Evolutionary conservation across 2,797 vertebrate genomes (phyloP).

Genomic region (Manis pentadactyla): DNA sequence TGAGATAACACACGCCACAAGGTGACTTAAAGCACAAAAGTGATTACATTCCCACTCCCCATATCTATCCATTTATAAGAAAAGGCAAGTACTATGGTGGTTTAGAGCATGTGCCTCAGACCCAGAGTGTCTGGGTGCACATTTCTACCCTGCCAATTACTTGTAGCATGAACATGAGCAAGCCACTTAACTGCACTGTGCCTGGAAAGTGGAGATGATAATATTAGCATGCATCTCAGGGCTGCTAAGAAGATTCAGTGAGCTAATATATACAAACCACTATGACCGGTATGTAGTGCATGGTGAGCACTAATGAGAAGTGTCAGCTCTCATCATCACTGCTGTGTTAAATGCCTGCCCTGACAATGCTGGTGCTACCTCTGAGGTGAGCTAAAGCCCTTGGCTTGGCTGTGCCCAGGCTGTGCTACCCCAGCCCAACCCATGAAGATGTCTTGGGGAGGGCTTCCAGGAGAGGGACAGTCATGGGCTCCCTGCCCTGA

Average conservation of each 20-base stretch:
- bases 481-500: neutral
- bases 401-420: neutral
- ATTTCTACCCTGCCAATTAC: neutral
- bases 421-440: neutral
- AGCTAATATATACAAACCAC: neutral
- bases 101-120: fast-evolving
- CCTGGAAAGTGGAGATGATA: neutral
- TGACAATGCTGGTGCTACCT: neutral
- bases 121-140: neutral
- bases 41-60: neutral
- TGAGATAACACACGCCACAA: fast-evolving
- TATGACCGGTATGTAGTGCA: fast-evolving
- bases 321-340: fast-evolving
- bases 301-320: too few species aligned
- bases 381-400: neutral
- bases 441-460: neutral
- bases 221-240: neutral
- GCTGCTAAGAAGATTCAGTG: neutral
- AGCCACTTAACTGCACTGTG: neutral
- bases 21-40: neutral
- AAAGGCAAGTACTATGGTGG: fast-evolving
- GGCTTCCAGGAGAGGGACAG: neutral
- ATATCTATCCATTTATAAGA: neutral
- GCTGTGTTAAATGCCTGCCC: neutral
- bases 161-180: neutral